A percentile compares a stretch with the other conserved stretches of the same genome.
phyloP scores from a whole-genome alignment of 2,113 vertebrate genomes.

The Siniperca chuatsi region DNA sequence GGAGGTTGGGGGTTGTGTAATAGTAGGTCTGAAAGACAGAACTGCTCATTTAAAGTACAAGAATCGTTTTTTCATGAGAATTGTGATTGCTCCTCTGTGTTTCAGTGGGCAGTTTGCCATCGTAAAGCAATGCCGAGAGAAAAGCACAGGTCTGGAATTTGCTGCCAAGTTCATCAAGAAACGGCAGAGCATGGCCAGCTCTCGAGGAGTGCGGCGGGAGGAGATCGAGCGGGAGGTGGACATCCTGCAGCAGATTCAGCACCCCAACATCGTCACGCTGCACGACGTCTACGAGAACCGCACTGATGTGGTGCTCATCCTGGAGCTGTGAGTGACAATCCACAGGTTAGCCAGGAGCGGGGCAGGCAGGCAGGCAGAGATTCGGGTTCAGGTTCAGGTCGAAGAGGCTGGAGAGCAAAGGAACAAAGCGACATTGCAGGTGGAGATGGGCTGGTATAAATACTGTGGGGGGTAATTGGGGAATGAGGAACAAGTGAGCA shows the following conservation, averaged over 20 bases:
- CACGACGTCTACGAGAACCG: slow-evolving; percentile 96
- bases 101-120: slow-evolving; percentile 97
- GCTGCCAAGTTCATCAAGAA: slow-evolving; percentile 99
- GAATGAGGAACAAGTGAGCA: no score
- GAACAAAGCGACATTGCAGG: no score
- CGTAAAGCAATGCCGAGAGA: slow-evolving; percentile 93
- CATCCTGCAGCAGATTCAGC: slow-evolving; percentile 91
- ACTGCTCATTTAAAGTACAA: no score
- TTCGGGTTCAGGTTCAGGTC: no score
- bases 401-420: no score
- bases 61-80: no score
- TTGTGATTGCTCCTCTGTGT: not conserved
- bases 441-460: no score
- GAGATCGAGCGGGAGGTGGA: slow-evolving; percentile 94
- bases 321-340: slow-evolving; percentile 92
- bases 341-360: no score
- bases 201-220: slow-evolving; percentile 91
- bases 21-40: no score
- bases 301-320: slow-evolving; percentile 95
- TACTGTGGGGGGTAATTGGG: no score
- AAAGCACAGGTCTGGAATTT: slow-evolving; percentile 84
- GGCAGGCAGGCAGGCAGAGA: no score
- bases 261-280: slow-evolving; percentile 92
- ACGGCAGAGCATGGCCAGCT: slow-evolving; percentile 91
- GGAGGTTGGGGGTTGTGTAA: no score